Percentiles rank a stretch among this genome's conserved stretches.
phyloP scores from a whole-genome alignment of 2,888 invertebrate species.

The Tenthredo notha region DNA sequence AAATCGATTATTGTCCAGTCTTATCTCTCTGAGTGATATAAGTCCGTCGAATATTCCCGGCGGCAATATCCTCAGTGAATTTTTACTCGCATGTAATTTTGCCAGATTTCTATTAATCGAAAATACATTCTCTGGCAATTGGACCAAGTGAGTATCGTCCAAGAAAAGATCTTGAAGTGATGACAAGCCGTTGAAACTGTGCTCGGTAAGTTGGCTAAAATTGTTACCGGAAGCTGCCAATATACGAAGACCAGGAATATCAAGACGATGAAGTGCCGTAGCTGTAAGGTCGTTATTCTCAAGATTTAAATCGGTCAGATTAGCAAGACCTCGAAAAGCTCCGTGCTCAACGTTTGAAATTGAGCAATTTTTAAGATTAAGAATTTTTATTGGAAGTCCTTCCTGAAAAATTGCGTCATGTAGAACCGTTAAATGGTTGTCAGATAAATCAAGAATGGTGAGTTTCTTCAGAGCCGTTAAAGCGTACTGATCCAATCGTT shows the following conservation, averaged over 20 bases:
- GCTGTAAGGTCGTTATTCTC: conserved; percentile 87
- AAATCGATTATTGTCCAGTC: conserved; percentile 86
- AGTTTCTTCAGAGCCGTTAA: conserved; percentile 88
- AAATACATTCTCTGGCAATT: conserved; percentile 87
- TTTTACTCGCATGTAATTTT: conserved; percentile 87
- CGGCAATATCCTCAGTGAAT: conserved; percentile 85
- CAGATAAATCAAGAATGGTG: conserved; percentile 88
- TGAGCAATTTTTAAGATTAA: conserved; percentile 89
- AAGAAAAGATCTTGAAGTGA: conserved; percentile 87
- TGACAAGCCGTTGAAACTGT: conserved; percentile 88
- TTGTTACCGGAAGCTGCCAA: conserved; percentile 89
- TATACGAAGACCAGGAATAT: conserved; percentile 87
- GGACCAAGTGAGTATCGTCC: conserved; percentile 85
- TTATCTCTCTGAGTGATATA: conserved; percentile 87
- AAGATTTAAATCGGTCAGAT: conserved; percentile 89
- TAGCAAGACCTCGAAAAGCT: conserved; percentile 87
- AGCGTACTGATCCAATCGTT: conserved; percentile 85
- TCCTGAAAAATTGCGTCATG: conserved; percentile 88
- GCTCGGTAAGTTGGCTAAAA: conserved; percentile 86
- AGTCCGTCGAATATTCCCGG: conserved; percentile 88
- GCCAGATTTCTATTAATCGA: conserved; percentile 88
- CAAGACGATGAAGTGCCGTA: conserved; percentile 85
- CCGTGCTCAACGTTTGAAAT: conserved; percentile 87
- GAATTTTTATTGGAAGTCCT: conserved; percentile 86
- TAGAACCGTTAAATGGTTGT: conserved; percentile 87